A percentile compares a stretch with the other conserved stretches of the same genome.
Evolutionary conservation across 2,797 vertebrate genomes (phyloP).

Genomic region (Oreonectes daqikongensis): DNA sequence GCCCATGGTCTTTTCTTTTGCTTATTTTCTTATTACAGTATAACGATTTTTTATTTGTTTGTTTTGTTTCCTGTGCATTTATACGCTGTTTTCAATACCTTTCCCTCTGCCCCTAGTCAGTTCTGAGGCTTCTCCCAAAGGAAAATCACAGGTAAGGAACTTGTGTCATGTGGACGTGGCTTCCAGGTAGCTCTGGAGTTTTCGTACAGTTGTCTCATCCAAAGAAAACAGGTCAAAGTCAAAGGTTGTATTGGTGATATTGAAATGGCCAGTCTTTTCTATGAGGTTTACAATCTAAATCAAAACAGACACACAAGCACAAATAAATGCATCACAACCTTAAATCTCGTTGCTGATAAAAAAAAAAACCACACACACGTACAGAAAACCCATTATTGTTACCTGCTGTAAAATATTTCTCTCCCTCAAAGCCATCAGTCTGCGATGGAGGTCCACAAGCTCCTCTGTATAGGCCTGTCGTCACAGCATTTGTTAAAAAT

Average conservation of each 20-base stretch:
- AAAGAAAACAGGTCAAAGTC: conserved; percentile 98
- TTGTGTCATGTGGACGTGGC: conserved; percentile 92
- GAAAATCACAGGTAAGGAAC: conserved; percentile 48
- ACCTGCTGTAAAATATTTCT: conserved; percentile 97
- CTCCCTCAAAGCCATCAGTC: conserved; percentile 94
- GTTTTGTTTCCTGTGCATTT: conserved; percentile 44
- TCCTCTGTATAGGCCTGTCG: conserved; percentile 94
- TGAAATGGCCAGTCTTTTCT: conserved; percentile 97
- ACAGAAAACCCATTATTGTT: conserved; percentile 12
- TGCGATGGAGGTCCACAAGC: conserved; percentile 91
- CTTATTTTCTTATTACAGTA: conserved; percentile 30
- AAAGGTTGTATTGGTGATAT: conserved; percentile 98
- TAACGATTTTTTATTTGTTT: conserved; percentile 17
- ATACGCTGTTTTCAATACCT: conserved; percentile 31
- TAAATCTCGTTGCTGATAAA: not conserved
- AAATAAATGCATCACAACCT: not conserved
- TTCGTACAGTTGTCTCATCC: conserved; percentile 96
- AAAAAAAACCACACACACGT: not conserved
- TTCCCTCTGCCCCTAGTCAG: conserved; percentile 20
- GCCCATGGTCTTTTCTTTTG: conserved; percentile 37
- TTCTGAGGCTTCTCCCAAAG: conserved; percentile 57
- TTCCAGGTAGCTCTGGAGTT: conserved; percentile 98
- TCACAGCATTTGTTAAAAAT: not conserved
- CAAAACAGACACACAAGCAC: not conserved
- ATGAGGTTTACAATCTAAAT: conserved; percentile 95